Evolutionary conservation across 2,888 invertebrate species (phyloP).

Genomic region (Anodontia alba): DNA sequence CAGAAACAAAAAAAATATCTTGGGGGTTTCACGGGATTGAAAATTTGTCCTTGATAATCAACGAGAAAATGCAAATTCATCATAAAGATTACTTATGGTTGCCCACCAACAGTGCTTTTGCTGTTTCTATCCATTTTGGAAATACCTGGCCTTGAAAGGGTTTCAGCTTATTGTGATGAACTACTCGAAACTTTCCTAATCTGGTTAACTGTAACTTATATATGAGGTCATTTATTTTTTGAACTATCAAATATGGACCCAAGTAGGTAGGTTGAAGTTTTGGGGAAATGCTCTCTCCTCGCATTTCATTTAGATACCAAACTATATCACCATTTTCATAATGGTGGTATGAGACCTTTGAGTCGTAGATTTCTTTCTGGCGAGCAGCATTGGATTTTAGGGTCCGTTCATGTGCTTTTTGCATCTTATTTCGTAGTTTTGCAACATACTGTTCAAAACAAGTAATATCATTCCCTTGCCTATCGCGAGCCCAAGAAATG

Average conservation of each 20-base stretch:
- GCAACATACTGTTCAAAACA: not conserved
- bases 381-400: not conserved
- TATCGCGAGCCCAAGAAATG: not conserved
- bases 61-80: too few species aligned
- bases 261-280: not conserved
- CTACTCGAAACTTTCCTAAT: not conserved
- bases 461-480: not conserved
- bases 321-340: not conserved
- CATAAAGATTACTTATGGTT: too few species aligned
- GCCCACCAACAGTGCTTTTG: too few species aligned
- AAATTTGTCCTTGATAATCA: too few species aligned
- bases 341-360: not conserved
- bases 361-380: not conserved
- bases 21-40: too few species aligned
- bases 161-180: conserved; percentile 16
- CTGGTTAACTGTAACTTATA: conserved; percentile 13
- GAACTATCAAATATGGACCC: not conserved
- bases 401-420: not conserved
- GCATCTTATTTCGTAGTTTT: not conserved
- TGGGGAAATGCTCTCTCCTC: not conserved
- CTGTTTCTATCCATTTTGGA: not conserved
- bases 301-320: not conserved
- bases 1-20: too few species aligned
- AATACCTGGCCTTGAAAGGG: not conserved
- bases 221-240: conserved; percentile 14